A percentile compares a stretch with the other conserved stretches of the same genome.
phyloP scores from a whole-genome alignment of 2,797 vertebrate species.

The Danio choprae region DNA sequence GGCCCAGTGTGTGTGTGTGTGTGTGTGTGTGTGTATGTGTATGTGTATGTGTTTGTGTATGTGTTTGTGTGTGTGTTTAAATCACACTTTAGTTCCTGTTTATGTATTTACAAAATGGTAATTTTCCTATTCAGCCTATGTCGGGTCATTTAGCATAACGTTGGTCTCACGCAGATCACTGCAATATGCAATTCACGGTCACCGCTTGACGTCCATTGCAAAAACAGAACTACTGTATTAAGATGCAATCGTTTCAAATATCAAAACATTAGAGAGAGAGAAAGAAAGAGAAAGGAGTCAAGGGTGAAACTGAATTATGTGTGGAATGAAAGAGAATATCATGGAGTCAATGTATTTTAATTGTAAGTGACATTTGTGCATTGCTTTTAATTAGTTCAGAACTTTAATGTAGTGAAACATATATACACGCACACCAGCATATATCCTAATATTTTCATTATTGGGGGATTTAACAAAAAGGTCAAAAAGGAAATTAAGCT shows the following conservation, averaged over 20 bases:
- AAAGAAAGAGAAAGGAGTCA: background rate
- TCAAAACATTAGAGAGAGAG: background rate
- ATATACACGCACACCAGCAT: conserved; percentile 12
- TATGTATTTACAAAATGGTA: background rate
- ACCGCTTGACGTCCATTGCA: background rate
- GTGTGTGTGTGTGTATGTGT: no score
- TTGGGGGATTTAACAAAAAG: no score
- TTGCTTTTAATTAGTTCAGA: background rate
- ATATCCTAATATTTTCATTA: no score
- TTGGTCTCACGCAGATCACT: background rate
- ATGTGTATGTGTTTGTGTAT: background rate
- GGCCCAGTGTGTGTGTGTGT: background rate
- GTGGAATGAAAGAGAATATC: background rate
- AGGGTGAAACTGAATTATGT: background rate
- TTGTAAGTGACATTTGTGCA: background rate
- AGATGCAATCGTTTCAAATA: background rate
- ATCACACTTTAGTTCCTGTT: no score
- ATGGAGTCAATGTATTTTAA: background rate
- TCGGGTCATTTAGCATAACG: background rate
- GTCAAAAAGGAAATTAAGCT: no score
- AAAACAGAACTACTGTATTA: background rate
- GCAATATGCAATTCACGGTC: background rate
- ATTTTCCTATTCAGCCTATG: background rate
- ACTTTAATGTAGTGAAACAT: background rate
- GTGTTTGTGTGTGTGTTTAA: background rate